Conservation (phyloP, 2,888 invertebrate genomes). For the Drosophila macrospina region DNA sequence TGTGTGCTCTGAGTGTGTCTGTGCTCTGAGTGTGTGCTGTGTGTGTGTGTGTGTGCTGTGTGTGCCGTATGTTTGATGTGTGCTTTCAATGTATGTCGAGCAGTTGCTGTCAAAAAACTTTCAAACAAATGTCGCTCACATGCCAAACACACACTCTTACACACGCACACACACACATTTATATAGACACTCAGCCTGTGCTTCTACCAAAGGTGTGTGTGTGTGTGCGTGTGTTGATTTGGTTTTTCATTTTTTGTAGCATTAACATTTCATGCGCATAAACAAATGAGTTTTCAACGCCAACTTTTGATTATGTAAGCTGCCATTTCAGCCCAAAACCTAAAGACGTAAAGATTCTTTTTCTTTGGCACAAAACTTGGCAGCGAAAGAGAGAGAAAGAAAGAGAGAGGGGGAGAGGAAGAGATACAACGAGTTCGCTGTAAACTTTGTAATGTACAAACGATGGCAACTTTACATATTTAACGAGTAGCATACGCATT, state of each 20-base stretch:
- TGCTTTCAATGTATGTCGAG: slow-evolving; percentile 47
- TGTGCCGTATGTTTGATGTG: slow-evolving; percentile 15
- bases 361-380: slow-evolving; percentile 16
- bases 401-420: no score
- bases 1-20: slow-evolving; percentile 14
- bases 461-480: slow-evolving; percentile 13
- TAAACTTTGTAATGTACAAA: slow-evolving; percentile 33
- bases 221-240: slow-evolving; percentile 14
- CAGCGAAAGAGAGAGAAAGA: no score
- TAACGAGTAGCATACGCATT: slow-evolving; percentile 11
- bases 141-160: slow-evolving; percentile 58
- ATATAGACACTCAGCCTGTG: slow-evolving; percentile 14
- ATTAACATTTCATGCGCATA: slow-evolving; percentile 78
- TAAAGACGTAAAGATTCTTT: slow-evolving; percentile 42
- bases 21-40: slow-evolving; percentile 42
- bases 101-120: slow-evolving; percentile 75
- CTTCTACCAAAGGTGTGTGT: slow-evolving; percentile 24
- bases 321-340: slow-evolving; percentile 39
- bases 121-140: slow-evolving; percentile 79
- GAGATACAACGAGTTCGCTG: slow-evolving; percentile 10
- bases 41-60: slow-evolving; percentile 9
- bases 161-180: slow-evolving; percentile 12
- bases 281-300: slow-evolving; percentile 74
- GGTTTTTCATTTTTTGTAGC: slow-evolving; percentile 28
- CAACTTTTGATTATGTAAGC: slow-evolving; percentile 72